Evolutionary conservation across 2,888 invertebrate species (phyloP).

Genomic region (Argyresthia goedartella): DNA sequence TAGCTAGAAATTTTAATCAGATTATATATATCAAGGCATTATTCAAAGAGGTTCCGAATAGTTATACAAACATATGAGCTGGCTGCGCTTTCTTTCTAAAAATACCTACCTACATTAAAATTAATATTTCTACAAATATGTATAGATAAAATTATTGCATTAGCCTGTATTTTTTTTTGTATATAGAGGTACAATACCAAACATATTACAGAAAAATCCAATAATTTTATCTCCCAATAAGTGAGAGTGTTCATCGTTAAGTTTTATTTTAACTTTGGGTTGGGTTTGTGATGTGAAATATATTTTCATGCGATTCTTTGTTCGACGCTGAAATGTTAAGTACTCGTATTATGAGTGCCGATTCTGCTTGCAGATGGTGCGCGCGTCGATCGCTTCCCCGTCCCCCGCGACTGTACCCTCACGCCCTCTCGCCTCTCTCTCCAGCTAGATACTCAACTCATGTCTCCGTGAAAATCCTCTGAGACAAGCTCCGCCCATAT

Average conservation of each 20-base stretch:
- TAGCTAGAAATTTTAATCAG: too few species aligned
- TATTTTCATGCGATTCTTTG: conserved; percentile 2
- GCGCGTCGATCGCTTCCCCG: conserved; percentile 30
- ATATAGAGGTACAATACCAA: too few species aligned
- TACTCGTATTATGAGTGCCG: not conserved
- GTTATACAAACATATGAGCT: too few species aligned
- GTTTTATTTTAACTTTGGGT: not conserved
- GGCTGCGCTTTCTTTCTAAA: too few species aligned
- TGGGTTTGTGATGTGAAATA: not conserved
- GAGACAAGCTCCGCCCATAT: conserved; percentile 14
- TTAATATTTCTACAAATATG: too few species aligned
- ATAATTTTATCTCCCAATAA: not conserved
- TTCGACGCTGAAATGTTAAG: not conserved
- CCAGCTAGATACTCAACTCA: conserved; percentile 3
- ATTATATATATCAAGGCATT: too few species aligned
- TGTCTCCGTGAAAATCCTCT: conserved; percentile 25
- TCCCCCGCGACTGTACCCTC: conserved; percentile 6
- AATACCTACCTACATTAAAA: too few species aligned
- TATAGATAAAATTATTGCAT: too few species aligned
- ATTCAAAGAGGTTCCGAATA: too few species aligned
- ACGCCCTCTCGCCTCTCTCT: conserved; percentile 18
- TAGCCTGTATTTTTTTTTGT: too few species aligned
- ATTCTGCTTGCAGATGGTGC: conserved; percentile 19
- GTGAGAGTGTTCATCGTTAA: not conserved
- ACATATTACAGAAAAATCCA: not conserved